Evolutionary conservation across 1,140 invertebrate genomes (phyloP).

Genomic region (Amphibalanus amphitrite): DNA sequence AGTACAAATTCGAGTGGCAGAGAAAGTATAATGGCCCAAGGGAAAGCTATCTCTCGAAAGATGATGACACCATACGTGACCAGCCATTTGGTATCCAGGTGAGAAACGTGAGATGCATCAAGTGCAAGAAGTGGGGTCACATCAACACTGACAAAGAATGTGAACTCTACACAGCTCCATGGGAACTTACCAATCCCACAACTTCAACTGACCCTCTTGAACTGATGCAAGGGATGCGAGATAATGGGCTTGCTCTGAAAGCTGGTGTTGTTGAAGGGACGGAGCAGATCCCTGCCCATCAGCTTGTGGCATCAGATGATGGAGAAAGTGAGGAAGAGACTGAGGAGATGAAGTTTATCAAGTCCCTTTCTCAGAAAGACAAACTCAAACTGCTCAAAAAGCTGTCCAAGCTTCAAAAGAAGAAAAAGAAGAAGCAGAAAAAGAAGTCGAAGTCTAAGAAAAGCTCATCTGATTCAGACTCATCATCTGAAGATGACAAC

Average conservation of each 20-base stretch:
- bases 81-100: slow-evolving; percentile 98
- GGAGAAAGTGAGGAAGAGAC: slow-evolving; percentile 36
- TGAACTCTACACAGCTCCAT: slow-evolving; percentile 56
- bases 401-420: slow-evolving; percentile 41
- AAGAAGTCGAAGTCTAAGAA: slow-evolving; percentile 21
- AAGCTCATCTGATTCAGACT: too few relatives aligned
- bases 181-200: slow-evolving; percentile 40
- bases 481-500: too few relatives aligned
- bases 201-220: slow-evolving; percentile 35
- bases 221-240: slow-evolving; percentile 46
- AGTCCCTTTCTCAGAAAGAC: slow-evolving; percentile 64
- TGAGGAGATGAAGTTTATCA: slow-evolving; percentile 52
- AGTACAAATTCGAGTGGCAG: slow-evolving; percentile 99
- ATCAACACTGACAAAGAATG: slow-evolving; percentile 97
- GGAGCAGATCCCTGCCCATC: slow-evolving; percentile 12
- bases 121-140: slow-evolving; percentile 98
- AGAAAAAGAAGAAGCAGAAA: slow-evolving; percentile 28
- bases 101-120: slow-evolving; percentile 91
- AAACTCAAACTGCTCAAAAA: slow-evolving; percentile 79
- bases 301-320: slow-evolving; percentile 27
- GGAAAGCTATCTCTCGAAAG: slow-evolving; percentile 57
- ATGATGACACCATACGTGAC: slow-evolving; percentile 76
- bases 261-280: slow-evolving; percentile 6
- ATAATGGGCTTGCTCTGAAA: slow-evolving; percentile 77
- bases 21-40: slow-evolving; percentile 95